These are phyloP conservation scores for Trachemys scripta DNA, from an alignment of 2,113 vertebrate genomes.

Conservation along the genomic window DNA sequence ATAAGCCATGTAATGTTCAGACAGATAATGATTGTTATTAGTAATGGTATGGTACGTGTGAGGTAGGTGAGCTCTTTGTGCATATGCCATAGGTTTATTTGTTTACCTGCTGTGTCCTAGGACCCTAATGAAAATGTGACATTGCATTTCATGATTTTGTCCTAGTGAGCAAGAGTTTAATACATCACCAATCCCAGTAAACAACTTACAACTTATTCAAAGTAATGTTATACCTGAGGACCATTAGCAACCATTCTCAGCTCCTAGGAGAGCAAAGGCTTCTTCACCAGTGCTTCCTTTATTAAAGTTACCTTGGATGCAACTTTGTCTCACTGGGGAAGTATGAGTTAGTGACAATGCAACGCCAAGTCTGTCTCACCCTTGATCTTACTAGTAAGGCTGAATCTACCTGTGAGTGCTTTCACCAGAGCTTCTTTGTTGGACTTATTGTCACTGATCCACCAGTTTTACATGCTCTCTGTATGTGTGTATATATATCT, in stretches of 20 bases:
- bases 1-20: conserved; percentile 17
- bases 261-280: background rate
- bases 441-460: background rate
- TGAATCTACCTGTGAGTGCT: background rate
- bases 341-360: accelerated
- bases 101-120: background rate
- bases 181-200: background rate
- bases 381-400: background rate
- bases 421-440: background rate
- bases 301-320: background rate
- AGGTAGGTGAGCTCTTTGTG: background rate
- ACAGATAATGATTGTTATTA: background rate
- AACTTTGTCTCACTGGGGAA: background rate
- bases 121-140: background rate
- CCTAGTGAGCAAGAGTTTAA: background rate
- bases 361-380: background rate
- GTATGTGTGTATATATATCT: too few relatives aligned
- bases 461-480: background rate
- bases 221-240: background rate
- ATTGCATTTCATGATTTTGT: background rate
- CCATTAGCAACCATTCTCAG: background rate
- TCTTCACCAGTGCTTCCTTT: background rate
- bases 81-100: conserved; percentile 12
- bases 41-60: background rate
- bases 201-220: background rate